A percentile compares a stretch with the other conserved stretches of the same genome.
Conservation (phyloP, 2,113 vertebrate genomes). For the Phoenicopterus ruber region DNA sequence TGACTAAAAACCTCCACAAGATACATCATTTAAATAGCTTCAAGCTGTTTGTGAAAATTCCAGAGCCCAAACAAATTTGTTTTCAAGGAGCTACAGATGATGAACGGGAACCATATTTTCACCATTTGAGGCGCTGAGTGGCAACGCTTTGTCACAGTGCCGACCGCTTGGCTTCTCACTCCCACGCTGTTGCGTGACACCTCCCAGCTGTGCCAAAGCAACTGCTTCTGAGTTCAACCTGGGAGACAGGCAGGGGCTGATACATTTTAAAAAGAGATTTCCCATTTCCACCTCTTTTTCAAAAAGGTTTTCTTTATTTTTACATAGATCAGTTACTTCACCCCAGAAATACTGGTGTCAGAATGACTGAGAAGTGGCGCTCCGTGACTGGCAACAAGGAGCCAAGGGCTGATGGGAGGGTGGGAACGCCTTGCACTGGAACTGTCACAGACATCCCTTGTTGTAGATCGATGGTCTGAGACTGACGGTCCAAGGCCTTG, state of each 20-base stretch:
- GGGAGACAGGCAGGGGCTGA: not conserved
- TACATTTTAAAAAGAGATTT: not conserved
- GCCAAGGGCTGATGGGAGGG: not conserved
- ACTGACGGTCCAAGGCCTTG: not conserved
- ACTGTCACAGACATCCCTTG: not conserved
- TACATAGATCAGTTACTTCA: not conserved
- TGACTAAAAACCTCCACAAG: not conserved
- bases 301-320: not conserved
- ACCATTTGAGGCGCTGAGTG: not conserved
- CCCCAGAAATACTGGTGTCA: not conserved
- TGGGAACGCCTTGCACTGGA: not conserved
- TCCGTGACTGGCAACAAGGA: not conserved
- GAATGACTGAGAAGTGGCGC: not conserved
- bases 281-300: not conserved
- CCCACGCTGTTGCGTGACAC: not conserved
- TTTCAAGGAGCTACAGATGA: not conserved
- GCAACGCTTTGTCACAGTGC: not conserved
- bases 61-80: not conserved
- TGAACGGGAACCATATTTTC: not conserved
- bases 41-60: not conserved
- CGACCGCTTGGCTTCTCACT: not conserved
- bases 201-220: not conserved
- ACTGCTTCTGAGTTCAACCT: not conserved
- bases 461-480: not conserved
- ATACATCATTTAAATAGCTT: not conserved